phyloP scores from a whole-genome alignment of 1,140 invertebrate species.

The Danaus plexippus region DNA sequence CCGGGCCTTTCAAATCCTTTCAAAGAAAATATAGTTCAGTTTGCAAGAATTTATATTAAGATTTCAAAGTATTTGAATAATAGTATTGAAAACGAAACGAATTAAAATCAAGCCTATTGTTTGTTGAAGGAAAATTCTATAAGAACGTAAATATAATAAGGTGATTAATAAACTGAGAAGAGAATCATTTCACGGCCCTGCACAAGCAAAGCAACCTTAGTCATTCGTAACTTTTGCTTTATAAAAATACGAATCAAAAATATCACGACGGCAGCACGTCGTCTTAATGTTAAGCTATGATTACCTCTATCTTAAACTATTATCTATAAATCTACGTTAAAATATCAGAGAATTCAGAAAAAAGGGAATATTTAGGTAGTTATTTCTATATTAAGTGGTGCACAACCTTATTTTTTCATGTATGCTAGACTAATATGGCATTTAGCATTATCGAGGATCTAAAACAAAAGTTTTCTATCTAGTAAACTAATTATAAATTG shows the following conservation, averaged over 20 bases:
- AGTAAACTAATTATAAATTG: conserved; percentile 53
- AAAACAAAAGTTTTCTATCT: conserved; percentile 54
- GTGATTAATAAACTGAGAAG: conserved; percentile 32
- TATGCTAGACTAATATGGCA: conserved; percentile 66
- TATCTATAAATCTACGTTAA: conserved; percentile 65
- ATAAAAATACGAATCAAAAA: conserved; percentile 72
- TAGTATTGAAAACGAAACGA: conserved; percentile 13
- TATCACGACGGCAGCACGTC: conserved; percentile 64
- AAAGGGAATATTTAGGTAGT: conserved; percentile 67
- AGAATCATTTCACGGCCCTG: conserved; percentile 54
- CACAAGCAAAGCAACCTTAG: conserved; percentile 66
- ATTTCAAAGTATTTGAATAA: conserved; percentile 14
- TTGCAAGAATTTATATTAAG: conserved; percentile 22
- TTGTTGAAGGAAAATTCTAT: conserved; percentile 18
- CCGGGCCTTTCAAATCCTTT: conserved; percentile 33
- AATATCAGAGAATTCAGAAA: conserved; percentile 71
- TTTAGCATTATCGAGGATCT: conserved; percentile 62
- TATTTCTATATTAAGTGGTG: conserved; percentile 68
- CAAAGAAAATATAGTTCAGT: conserved; percentile 22
- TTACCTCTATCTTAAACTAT: conserved; percentile 63
- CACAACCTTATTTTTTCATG: conserved; percentile 71
- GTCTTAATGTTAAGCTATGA: conserved; percentile 66
- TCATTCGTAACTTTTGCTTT: conserved; percentile 70
- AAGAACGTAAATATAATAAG: conserved; percentile 23
- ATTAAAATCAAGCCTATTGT: conserved; percentile 13